phyloP scores from a whole-genome alignment of 92 coral and sea anemone genomes.

The Scolanthus callimorphus region DNA sequence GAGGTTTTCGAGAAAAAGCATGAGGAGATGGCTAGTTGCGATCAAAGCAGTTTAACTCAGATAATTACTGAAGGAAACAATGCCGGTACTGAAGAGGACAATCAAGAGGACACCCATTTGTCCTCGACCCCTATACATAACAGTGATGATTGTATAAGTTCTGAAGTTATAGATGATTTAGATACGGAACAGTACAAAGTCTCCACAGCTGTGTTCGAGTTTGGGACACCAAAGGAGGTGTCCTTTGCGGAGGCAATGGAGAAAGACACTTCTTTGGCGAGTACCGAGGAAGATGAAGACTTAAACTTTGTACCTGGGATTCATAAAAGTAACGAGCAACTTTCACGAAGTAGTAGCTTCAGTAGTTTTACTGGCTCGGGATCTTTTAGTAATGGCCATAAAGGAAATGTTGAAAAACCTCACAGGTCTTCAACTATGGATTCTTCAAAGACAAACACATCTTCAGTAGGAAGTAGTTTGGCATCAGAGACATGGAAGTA shows the following conservation, averaged over 20 bases:
- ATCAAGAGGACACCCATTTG: neutral
- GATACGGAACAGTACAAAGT: constrained; percentile 25
- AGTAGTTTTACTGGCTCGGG: constrained; percentile 82
- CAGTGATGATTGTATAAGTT: neutral
- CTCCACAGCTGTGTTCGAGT: constrained; percentile 37
- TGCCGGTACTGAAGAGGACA: neutral
- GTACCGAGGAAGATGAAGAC: constrained; percentile 66
- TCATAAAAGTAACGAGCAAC: constrained; percentile 58
- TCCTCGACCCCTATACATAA: neutral
- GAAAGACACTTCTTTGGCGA: constrained; percentile 3
- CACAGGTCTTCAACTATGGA: constrained; percentile 55
- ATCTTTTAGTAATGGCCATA: constrained; percentile 36
- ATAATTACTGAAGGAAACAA: neutral
- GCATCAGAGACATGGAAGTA: constrained; percentile 36
- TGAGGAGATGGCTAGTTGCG: neutral
- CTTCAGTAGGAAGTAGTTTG: constrained; percentile 38
- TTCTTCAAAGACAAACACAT: constrained; percentile 17
- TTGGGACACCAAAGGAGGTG: constrained; percentile 48
- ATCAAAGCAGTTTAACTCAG: neutral
- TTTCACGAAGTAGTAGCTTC: constrained; percentile 53
- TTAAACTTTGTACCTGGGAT: constrained; percentile 95
- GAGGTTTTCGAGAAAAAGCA: constrained; percentile 3
- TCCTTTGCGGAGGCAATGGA: constrained; percentile 17
- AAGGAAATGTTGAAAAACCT: constrained; percentile 13
- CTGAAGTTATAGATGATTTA: neutral